phyloP scores from a whole-genome alignment of 2,113 vertebrate species.

The Benitochromis conjunctus region DNA sequence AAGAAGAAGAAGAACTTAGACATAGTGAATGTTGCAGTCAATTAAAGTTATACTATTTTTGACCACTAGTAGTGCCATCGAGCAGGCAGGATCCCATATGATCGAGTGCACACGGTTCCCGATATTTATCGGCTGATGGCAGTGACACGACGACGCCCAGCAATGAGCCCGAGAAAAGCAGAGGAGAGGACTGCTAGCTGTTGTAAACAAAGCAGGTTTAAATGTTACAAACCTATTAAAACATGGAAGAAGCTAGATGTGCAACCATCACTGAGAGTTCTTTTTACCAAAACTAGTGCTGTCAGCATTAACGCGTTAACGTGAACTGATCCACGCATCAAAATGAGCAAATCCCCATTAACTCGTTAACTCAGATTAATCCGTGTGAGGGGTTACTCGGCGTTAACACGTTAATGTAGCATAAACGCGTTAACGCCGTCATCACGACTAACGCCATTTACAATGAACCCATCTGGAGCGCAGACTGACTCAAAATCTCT shows the following conservation, averaged over 20 bases:
- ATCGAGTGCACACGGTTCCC: rapidly evolving
- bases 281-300: background rate
- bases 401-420: too few species aligned
- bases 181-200: background rate
- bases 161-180: background rate
- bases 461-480: too few species aligned
- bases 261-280: background rate
- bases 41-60: background rate
- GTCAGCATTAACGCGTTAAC: too few species aligned
- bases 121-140: background rate
- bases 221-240: background rate
- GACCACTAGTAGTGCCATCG: background rate
- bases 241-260: background rate
- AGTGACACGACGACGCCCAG: background rate
- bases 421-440: too few species aligned
- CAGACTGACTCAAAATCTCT: too few species aligned
- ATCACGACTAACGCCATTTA: too few species aligned
- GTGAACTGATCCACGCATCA: too few species aligned
- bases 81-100: background rate
- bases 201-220: background rate
- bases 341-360: too few species aligned
- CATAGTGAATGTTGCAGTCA: background rate
- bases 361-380: too few species aligned
- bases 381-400: too few species aligned
- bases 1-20: background rate